These are phyloP conservation scores for Shargacucullia verbasci DNA, from an alignment of 2,888 invertebrate genomes.

Conservation along the genomic window DNA sequence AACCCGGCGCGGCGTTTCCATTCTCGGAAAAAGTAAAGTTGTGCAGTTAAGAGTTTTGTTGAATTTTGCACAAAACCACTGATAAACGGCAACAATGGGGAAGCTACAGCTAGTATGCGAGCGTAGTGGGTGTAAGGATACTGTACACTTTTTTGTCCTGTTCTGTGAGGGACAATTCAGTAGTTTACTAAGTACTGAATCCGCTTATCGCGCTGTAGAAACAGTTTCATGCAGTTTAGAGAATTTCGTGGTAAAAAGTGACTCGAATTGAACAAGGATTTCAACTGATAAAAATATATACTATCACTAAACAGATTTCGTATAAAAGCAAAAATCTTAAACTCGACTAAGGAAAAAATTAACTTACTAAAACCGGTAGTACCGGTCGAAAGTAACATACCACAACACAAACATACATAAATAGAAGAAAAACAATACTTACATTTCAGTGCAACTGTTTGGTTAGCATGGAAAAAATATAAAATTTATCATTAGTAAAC, in stretches of 20 bases:
- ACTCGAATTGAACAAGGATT: too few relatives aligned
- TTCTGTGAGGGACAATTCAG: conserved; percentile 55
- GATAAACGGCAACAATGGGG: conserved; percentile 48
- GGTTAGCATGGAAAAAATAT: conserved; percentile 76
- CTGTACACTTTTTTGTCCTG: conserved; percentile 60
- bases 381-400: too few relatives aligned
- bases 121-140: conserved; percentile 46
- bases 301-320: too few relatives aligned
- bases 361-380: too few relatives aligned
- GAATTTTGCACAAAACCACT: conserved; percentile 24
- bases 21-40: conserved; percentile 17
- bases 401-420: too few relatives aligned
- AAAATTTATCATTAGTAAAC: conserved; percentile 56
- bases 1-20: conserved; percentile 28
- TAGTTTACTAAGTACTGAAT: conserved; percentile 57
- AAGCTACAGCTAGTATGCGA: conserved; percentile 40
- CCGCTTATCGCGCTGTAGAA: conserved; percentile 39
- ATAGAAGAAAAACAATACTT: conserved; percentile 69
- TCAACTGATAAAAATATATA: too few relatives aligned
- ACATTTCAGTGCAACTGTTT: conserved; percentile 85
- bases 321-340: too few relatives aligned
- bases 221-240: conserved; percentile 24
- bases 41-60: conserved; percentile 20
- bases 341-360: too few relatives aligned
- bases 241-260: too few relatives aligned